Percentiles rank a stretch among this genome's conserved stretches.
phyloP scores from a whole-genome alignment of 2,113 vertebrate species.

The Cavia aperea region DNA sequence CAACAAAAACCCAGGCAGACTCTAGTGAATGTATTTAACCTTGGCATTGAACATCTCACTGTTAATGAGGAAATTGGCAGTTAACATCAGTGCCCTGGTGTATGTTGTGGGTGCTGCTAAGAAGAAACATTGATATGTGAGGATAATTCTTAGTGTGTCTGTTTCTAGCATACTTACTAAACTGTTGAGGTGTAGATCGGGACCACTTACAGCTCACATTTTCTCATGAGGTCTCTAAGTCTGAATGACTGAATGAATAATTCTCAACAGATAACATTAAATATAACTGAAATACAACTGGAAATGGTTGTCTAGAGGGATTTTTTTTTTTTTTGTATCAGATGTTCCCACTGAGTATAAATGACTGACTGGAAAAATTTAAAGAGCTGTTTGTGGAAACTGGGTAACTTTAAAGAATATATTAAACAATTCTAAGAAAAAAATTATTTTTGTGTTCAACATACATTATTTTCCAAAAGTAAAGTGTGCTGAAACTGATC shows the following conservation, averaged over 20 bases:
- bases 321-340: not conserved
- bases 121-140: not conserved
- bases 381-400: not conserved
- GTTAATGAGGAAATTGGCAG: not conserved
- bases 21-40: not conserved
- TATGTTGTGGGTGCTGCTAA: not conserved
- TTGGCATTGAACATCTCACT: not conserved
- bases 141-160: not conserved
- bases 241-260: not conserved
- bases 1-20: not conserved
- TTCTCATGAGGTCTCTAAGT: not conserved
- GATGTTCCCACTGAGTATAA: not conserved
- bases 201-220: not conserved
- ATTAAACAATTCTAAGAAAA: not conserved
- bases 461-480: too few relatives aligned
- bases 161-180: not conserved
- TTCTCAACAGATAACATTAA: not conserved
- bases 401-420: not conserved
- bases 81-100: not conserved
- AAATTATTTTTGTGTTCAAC: too few relatives aligned
- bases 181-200: not conserved
- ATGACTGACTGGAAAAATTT: not conserved
- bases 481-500: not conserved
- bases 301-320: not conserved
- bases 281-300: not conserved